These are phyloP conservation scores for Rhynchomys soricoides DNA, from an alignment of 2,113 vertebrate species.

Conservation along the genomic window DNA sequence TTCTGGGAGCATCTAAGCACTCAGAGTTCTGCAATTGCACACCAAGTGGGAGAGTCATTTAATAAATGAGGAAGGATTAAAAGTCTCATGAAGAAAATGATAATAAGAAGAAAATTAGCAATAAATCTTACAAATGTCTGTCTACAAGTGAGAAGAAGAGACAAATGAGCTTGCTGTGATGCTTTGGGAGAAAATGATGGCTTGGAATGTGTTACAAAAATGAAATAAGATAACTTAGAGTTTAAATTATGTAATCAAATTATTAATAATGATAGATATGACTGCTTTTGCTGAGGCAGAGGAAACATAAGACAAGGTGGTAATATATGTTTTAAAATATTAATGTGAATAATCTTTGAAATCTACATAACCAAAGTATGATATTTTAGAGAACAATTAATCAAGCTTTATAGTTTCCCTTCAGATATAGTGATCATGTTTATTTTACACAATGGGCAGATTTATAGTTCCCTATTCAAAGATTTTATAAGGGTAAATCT, in stretches of 20 bases:
- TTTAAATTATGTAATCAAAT: neutral
- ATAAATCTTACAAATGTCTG: neutral
- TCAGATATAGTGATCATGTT: neutral
- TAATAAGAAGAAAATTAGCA: slow-evolving; percentile 13
- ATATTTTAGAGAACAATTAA: slow-evolving; percentile 5
- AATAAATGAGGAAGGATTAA: neutral
- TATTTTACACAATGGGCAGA: neutral
- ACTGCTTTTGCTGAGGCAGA: neutral
- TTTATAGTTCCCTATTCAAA: neutral
- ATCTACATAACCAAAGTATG: neutral
- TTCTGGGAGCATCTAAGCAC: neutral
- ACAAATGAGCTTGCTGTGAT: neutral
- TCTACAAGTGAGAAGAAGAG: neutral
- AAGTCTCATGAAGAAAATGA: neutral
- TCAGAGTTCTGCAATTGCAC: neutral
- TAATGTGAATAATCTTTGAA: neutral
- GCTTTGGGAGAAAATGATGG: neutral
- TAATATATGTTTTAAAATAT: neutral
- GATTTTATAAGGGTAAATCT: neutral
- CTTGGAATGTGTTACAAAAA: neutral
- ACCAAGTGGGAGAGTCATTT: neutral
- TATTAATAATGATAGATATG: neutral
- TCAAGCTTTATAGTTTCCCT: neutral
- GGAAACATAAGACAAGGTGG: neutral
- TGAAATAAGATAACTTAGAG: neutral